Evolutionary conservation across 2,113 vertebrate species (phyloP).

Genomic region (Dipodomys merriami): DNA sequence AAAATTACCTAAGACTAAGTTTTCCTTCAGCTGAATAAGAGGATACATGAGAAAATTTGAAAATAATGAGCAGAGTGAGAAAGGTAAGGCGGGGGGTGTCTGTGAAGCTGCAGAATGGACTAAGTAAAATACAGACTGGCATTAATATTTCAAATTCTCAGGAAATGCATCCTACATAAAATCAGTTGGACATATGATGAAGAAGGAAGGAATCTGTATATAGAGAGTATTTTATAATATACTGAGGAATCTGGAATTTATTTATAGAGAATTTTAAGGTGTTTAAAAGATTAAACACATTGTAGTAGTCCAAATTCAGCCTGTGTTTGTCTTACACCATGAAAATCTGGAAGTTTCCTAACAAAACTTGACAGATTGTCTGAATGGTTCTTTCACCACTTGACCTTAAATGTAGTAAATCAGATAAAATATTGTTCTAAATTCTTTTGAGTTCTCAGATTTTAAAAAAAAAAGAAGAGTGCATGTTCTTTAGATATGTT

Average conservation of each 20-base stretch:
- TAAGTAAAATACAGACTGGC: accelerated
- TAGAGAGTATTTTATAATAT: accelerated
- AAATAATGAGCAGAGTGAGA: not conserved
- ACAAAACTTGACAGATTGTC: slow-evolving; percentile 79
- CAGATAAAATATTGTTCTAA: slow-evolving; percentile 75
- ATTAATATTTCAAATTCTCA: accelerated
- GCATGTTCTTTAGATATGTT: slow-evolving; percentile 67
- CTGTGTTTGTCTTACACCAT: slow-evolving; percentile 70
- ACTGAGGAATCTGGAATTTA: not conserved
- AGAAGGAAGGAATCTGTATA: not conserved
- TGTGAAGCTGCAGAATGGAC: too few relatives aligned
- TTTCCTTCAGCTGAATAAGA: not conserved
- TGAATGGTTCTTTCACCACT: slow-evolving; percentile 75
- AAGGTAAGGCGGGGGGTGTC: not conserved
- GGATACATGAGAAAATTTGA: not conserved
- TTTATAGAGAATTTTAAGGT: not conserved
- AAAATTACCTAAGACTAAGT: not conserved
- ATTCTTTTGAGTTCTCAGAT: slow-evolving; percentile 66
- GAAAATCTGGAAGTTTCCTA: slow-evolving; percentile 75
- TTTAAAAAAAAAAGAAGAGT: slow-evolving; percentile 72
- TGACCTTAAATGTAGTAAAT: slow-evolving; percentile 73
- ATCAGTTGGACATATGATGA: accelerated
- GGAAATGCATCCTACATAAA: not conserved
- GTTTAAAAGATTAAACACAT: not conserved
- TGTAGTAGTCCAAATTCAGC: slow-evolving; percentile 67